These are phyloP conservation scores for Peromyscus nudipes DNA, from an alignment of 2,797 vertebrate species.

Conservation along the genomic window DNA sequence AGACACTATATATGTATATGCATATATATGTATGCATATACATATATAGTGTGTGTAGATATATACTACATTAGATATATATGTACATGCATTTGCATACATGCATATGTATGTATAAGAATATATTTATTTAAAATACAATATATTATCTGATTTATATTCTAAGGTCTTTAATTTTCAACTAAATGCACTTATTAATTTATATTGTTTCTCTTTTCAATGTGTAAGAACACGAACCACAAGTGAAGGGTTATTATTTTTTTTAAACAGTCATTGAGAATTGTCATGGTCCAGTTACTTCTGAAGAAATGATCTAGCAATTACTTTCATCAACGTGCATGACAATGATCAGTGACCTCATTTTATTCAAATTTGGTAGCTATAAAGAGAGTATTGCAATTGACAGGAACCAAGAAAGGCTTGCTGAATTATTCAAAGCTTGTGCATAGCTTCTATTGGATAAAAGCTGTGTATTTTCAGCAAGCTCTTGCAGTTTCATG, in stretches of 20 bases:
- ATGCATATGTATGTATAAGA: not conserved
- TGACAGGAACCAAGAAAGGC: not conserved
- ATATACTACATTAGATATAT: not conserved
- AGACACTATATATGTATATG: not conserved
- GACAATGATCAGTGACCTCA: not conserved
- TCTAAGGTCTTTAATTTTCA: slow-evolving; percentile 14
- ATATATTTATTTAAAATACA: not conserved
- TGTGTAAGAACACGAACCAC: not conserved
- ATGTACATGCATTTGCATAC: not conserved
- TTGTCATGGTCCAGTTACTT: not conserved
- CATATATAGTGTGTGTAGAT: not conserved
- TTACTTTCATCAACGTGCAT: not conserved
- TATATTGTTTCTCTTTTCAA: not conserved
- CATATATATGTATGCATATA: not conserved
- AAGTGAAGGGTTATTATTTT: not conserved
- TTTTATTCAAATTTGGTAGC: not conserved
- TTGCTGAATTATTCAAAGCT: not conserved
- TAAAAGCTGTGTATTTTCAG: not conserved
- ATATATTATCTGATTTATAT: slow-evolving; percentile 11
- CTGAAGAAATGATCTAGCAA: not conserved
- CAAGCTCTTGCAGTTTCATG: not conserved
- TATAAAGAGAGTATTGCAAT: not conserved
- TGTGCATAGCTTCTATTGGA: not conserved
- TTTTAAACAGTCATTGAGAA: slow-evolving; percentile 9
- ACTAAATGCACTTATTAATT: not conserved